Evolutionary conservation across 2,113 vertebrate species (phyloP), one percentile per base, ranked within the genome.

Genomic region (Eurypyga helias): DNA sequence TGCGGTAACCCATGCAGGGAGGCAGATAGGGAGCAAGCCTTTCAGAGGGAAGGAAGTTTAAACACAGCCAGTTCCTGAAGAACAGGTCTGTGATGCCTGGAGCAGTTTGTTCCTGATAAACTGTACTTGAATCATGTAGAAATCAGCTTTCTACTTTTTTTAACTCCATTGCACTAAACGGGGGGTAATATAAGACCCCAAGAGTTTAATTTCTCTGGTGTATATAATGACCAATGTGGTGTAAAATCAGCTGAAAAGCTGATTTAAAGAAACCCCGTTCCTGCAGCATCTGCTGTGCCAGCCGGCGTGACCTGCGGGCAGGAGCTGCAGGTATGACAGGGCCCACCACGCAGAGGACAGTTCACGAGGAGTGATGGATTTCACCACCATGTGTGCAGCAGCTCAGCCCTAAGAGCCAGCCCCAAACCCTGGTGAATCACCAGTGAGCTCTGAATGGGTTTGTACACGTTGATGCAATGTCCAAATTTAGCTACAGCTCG

Each of bases 101-200:
- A 69, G 54, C 65, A 55, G 70, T 73, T 89, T 89, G 84, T 87
- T 57, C 58, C 49, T 91, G 79, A 78, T 41, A 79, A 93, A 33
- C 38, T 90, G 75, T 90, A 95, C 94, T 96, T 95, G 93, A 96
- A 96, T 90, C 62, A 34, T 31, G 36, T 1, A 92, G 69, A 93
- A 89, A 89, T 36, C 78, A 77, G 83, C 61, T 71, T 76, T 70
- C 12, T 73, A 4, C 62, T 71, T 87, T 69, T 78, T 78, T 21
- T 7, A 83, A 93, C 51, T 93, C 34, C 77, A 51, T 83, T 98
- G 97, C 97, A 97, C 94, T 97, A 91, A 66, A 89, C 67, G 17
- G 14, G 43, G 71, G 25, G 11, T 28, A 55, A 61, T 41, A 17
- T 21, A 73, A 85, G 67, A 88, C 77, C 69, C 61, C 17, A 17